Percentiles rank a stretch among this genome's conserved stretches.
Conservation (phyloP, 2,113 vertebrate genomes). For the Megalops atlanticus region DNA sequence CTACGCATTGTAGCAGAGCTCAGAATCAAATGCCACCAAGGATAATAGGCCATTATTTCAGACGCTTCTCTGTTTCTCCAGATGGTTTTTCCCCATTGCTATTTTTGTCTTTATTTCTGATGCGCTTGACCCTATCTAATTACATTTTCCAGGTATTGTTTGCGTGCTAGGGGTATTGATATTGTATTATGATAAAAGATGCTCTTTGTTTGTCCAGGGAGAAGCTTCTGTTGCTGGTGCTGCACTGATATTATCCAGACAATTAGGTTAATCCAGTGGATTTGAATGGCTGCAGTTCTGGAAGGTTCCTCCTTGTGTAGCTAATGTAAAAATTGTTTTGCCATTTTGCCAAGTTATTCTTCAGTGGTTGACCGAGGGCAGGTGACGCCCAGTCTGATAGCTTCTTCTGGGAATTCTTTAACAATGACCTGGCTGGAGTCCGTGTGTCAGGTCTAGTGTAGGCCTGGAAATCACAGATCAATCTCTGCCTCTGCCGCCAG, state of each 20-base stretch:
- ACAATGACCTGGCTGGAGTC: neutral
- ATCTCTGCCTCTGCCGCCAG: slow-evolving; percentile 20
- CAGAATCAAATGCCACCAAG: neutral
- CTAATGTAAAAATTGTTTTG: neutral
- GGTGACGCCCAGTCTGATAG: neutral
- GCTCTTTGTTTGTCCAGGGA: neutral
- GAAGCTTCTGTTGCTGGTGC: slow-evolving; percentile 12
- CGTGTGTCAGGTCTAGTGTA: slow-evolving; percentile 17
- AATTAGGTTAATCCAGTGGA: slow-evolving; percentile 25
- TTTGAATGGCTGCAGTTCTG: slow-evolving; percentile 13
- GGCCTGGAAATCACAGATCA: slow-evolving; percentile 23
- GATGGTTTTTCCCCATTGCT: neutral
- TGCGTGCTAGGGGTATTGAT: slow-evolving; percentile 1
- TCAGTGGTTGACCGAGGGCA: neutral
- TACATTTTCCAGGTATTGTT: neutral
- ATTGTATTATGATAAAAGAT: slow-evolving; percentile 12
- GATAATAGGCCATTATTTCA: slow-evolving; percentile 1
- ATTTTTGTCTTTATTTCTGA: neutral
- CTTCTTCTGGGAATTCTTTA: slow-evolving; percentile 8
- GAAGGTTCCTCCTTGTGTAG: slow-evolving; percentile 9
- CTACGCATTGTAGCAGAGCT: neutral
- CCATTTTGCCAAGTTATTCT: neutral
- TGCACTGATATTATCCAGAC: neutral
- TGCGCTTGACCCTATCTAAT: neutral
- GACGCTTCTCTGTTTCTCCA: neutral